phyloP scores from a whole-genome alignment of 2,797 vertebrate genomes.

The Pempheris klunzingeri region DNA sequence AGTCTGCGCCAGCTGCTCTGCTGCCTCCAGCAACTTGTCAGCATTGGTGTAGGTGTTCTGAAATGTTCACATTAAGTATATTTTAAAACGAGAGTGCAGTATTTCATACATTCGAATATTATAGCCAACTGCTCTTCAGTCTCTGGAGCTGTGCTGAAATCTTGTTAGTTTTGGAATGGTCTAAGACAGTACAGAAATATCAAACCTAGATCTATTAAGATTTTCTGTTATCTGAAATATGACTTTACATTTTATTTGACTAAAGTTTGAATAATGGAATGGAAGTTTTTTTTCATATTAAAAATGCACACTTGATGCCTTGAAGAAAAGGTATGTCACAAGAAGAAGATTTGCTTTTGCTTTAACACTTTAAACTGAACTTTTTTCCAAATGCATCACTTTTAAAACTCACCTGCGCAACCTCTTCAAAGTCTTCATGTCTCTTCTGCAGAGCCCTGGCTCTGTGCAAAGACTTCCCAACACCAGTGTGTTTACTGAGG shows the following conservation, averaged over 20 bases:
- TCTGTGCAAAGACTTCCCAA: constrained; percentile 96
- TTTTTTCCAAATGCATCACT: not conserved
- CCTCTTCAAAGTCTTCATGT: constrained; percentile 98
- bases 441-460: constrained; percentile 96
- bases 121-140: not conserved
- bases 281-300: not conserved
- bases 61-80: constrained; percentile 33
- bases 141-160: not conserved
- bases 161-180: not conserved
- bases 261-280: not conserved
- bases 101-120: not conserved
- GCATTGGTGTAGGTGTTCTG: constrained; percentile 99
- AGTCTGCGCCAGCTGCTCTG: constrained; percentile 96
- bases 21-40: constrained; percentile 96
- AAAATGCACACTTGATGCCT: not conserved
- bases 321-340: not conserved
- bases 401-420: constrained; percentile 90
- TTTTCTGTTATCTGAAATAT: not conserved
- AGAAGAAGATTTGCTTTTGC: not conserved
- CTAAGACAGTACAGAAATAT: not conserved
- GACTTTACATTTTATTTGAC: not conserved
- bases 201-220: not conserved
- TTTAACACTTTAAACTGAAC: not conserved
- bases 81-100: not conserved
- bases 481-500: constrained; percentile 96